A percentile compares a stretch with the other conserved stretches of the same genome.
Conservation (phyloP, 2,888 invertebrate species). For the Cataglyphis altisquamis region DNA sequence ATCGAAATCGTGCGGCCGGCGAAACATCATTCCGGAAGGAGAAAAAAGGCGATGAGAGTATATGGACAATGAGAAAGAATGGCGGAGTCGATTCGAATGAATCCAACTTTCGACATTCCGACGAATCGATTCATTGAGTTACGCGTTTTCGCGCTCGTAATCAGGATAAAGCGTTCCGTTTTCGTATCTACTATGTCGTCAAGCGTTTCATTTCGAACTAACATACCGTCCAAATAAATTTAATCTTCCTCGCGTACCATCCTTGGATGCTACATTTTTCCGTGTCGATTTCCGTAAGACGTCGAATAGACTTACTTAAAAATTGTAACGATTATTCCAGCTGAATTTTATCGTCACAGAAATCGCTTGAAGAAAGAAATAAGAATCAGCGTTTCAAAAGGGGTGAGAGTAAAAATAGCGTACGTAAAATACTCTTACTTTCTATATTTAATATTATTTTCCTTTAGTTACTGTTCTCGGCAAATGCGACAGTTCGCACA, state of each 20-base stretch:
- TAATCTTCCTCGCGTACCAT: neutral
- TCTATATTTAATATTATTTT: conserved; percentile 8
- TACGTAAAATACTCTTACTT: neutral
- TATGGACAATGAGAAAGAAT: neutral
- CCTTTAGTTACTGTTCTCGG: neutral
- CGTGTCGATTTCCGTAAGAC: conserved; percentile 15
- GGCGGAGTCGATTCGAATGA: conserved; percentile 45
- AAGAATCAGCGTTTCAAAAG: neutral
- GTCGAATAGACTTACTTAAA: neutral
- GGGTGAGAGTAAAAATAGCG: neutral
- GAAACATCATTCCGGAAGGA: conserved; percentile 48
- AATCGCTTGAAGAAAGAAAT: neutral
- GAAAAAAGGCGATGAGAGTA: conserved; percentile 11
- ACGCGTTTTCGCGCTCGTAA: conserved; percentile 56
- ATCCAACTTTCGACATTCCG: conserved; percentile 35
- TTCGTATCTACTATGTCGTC: conserved; percentile 29
- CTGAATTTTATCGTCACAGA: neutral
- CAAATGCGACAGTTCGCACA: conserved; percentile 19
- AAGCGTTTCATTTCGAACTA: conserved; percentile 9
- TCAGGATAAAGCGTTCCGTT: conserved; percentile 64
- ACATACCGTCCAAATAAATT: neutral
- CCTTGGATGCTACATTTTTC: conserved; percentile 8
- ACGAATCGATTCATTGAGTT: conserved; percentile 66
- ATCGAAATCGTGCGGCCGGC: conserved; percentile 55
- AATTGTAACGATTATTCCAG: neutral